Conservation (phyloP, 2,888 invertebrate genomes). For the Plutella xylostella region DNA sequence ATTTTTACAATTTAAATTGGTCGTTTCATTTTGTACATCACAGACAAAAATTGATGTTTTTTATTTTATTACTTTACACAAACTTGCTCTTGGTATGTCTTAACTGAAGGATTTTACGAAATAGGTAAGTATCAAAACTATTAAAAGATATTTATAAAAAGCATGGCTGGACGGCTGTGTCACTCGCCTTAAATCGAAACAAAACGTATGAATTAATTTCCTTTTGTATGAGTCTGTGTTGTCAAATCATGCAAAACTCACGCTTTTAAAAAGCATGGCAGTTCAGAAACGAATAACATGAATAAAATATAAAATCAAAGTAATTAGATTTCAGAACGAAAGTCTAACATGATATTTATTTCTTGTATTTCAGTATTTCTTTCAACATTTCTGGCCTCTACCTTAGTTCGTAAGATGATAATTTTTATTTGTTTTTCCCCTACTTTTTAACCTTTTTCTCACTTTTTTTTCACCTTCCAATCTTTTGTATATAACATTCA, state of each 20-base stretch:
- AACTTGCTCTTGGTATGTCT: conserved; percentile 45
- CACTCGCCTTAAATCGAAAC: background rate
- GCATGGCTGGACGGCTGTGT: conserved; percentile 12
- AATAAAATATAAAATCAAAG: no score
- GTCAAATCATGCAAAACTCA: no score
- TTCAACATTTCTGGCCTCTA: conserved; percentile 66
- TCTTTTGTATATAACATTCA: background rate
- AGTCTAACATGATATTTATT: no score
- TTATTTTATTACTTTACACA: background rate
- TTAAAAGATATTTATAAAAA: no score
- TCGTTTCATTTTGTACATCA: conserved; percentile 1
- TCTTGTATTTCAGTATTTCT: conserved; percentile 63
- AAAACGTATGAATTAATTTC: no score
- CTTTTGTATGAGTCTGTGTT: no score
- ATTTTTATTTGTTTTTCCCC: conserved; percentile 32
- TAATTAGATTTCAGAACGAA: no score
- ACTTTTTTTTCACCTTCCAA: background rate
- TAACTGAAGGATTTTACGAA: conserved; percentile 60
- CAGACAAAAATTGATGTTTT: conserved; percentile 3
- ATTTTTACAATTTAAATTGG: background rate
- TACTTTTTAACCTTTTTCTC: conserved; percentile 12
- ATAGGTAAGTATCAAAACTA: conserved; percentile 61
- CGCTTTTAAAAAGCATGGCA: no score
- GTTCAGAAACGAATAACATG: no score
- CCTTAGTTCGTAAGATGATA: conserved; percentile 63